Percentiles rank a stretch among this genome's conserved stretches.
These are phyloP conservation scores for Ennomos fuscantarius DNA, from an alignment of 2,888 invertebrate genomes.

Conservation along the genomic window DNA sequence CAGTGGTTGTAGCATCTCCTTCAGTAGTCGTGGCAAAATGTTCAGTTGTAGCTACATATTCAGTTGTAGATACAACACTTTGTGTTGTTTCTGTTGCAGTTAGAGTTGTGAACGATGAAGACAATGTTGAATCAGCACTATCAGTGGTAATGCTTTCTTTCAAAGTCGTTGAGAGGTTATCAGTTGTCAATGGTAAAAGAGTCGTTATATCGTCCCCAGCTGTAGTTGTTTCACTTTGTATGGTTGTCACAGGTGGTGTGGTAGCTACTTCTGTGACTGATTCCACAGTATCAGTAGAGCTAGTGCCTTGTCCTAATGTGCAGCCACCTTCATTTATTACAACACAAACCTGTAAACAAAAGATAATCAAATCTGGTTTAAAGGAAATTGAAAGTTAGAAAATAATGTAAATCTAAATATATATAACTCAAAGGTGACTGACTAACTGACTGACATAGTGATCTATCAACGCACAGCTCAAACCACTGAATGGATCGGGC, in stretches of 20 bases:
- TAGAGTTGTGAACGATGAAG: too few relatives aligned
- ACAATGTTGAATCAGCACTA: too few relatives aligned
- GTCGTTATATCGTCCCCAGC: conserved; percentile 7
- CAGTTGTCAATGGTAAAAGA: too few relatives aligned
- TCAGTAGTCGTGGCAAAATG: conserved; percentile 6
- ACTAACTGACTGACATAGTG: too few relatives aligned
- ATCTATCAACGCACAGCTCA: too few relatives aligned
- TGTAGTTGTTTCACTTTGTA: conserved; percentile 10
- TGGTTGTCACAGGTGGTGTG: conserved; percentile 7
- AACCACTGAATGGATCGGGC: too few relatives aligned
- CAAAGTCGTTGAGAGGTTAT: neutral
- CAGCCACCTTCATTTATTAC: conserved; percentile 50
- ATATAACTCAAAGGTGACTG: too few relatives aligned
- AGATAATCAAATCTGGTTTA: neutral
- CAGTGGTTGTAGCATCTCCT: neutral
- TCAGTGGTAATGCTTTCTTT: conserved; percentile 4
- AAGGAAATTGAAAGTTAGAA: too few relatives aligned
- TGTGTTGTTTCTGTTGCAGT: conserved; percentile 7
- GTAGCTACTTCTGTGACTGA: neutral
- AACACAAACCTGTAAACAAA: conserved; percentile 36
- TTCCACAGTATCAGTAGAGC: neutral
- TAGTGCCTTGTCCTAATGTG: conserved; percentile 30
- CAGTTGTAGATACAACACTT: conserved; percentile 7
- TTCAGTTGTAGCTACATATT: conserved; percentile 2
- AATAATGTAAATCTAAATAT: too few relatives aligned